phyloP scores from a whole-genome alignment of 1,140 invertebrate genomes.

The Pseudomyrmex cubaensis region DNA sequence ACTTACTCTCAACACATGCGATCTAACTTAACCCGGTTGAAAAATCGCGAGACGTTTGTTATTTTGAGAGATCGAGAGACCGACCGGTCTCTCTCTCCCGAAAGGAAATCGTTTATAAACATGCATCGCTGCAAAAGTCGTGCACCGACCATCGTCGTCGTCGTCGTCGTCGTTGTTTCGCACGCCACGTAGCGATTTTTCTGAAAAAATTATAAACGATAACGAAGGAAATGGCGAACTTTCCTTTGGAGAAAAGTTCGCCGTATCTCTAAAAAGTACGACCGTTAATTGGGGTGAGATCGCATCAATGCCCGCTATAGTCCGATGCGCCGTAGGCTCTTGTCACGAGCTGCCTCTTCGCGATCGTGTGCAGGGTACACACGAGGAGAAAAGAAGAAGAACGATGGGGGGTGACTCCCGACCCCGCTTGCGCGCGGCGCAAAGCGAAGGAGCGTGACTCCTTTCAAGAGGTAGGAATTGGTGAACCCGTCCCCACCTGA shows the following conservation, averaged over 20 bases:
- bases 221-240: slow-evolving; percentile 15
- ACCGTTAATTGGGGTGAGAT: slow-evolving; percentile 69
- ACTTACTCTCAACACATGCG: too few species aligned
- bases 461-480: slow-evolving; percentile 70
- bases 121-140: background rate
- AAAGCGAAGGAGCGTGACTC: slow-evolving; percentile 62
- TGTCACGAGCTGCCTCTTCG: slow-evolving; percentile 63
- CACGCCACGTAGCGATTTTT: background rate
- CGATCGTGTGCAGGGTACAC: slow-evolving; percentile 39
- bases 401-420: slow-evolving; percentile 15
- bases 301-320: slow-evolving; percentile 44
- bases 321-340: slow-evolving; percentile 41
- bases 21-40: too few species aligned
- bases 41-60: too few species aligned
- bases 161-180: background rate
- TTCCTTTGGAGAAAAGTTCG: slow-evolving; percentile 13
- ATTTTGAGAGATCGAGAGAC: background rate
- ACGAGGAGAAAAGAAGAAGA: background rate
- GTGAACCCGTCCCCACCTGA: slow-evolving; percentile 74
- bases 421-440: background rate
- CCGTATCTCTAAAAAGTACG: background rate
- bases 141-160: background rate
- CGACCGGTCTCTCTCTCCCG: background rate
- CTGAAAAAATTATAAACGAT: background rate
- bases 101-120: slow-evolving; percentile 16